Evolutionary conservation across 2,888 invertebrate species (phyloP).

Genomic region (Campoplex nolae): DNA sequence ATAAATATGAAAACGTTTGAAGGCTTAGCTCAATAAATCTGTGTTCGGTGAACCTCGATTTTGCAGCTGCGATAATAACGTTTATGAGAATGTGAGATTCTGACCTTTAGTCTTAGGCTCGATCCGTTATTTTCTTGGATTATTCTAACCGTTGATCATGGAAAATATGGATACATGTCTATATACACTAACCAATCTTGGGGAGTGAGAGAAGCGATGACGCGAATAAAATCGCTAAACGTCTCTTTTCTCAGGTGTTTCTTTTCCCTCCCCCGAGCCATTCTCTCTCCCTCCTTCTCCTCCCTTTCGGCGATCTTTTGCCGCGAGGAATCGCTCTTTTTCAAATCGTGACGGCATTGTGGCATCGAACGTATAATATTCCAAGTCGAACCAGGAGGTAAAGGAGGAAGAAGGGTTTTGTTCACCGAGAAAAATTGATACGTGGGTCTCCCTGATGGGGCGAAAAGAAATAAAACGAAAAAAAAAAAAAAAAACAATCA

Average conservation of each 20-base stretch:
- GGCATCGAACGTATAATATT: background rate
- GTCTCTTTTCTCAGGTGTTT: conserved; percentile 43
- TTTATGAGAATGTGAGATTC: conserved; percentile 51
- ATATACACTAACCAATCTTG: background rate
- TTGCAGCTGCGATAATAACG: conserved; percentile 59
- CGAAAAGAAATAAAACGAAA: conserved; percentile 74
- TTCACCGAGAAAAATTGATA: conserved; percentile 82
- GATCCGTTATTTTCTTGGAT: conserved; percentile 25
- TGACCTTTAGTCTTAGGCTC: conserved; percentile 50
- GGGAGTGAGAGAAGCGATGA: conserved; percentile 51
- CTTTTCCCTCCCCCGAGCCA: background rate
- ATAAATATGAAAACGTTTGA: conserved; percentile 13
- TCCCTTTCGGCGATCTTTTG: conserved; percentile 10
- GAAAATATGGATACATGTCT: background rate
- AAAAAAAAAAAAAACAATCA: conserved; percentile 13
- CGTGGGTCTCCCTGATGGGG: conserved; percentile 81
- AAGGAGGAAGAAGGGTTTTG: conserved; percentile 1
- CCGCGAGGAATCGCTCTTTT: conserved; percentile 36
- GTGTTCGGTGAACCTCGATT: conserved; percentile 59
- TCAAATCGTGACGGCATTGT: conserved; percentile 19
- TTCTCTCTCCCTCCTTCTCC: conserved; percentile 11
- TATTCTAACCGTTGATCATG: conserved; percentile 31
- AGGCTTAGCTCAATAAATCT: conserved; percentile 50
- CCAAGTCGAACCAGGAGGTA: background rate
- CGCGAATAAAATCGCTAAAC: conserved; percentile 61